A percentile compares a stretch with the other conserved stretches of the same genome.
These are phyloP conservation scores for Gadopsis bispinosus DNA, from an alignment of 2,797 vertebrate species.

Conservation along the genomic window DNA sequence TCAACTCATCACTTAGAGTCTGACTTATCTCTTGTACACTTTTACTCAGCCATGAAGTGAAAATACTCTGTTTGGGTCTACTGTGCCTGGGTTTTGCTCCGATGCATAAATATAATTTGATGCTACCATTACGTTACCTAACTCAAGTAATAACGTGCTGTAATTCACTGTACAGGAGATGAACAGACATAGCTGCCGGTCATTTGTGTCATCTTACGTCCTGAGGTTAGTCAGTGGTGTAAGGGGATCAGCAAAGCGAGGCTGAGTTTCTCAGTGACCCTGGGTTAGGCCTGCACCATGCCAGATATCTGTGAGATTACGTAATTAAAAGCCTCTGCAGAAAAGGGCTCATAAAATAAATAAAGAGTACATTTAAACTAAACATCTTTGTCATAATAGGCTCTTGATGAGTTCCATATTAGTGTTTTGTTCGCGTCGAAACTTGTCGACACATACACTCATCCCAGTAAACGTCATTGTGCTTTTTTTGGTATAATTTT, in stretches of 20 bases:
- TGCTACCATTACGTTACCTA: background rate
- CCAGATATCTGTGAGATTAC: background rate
- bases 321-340: background rate
- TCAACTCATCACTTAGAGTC: no score
- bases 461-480: no score
- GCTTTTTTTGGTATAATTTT: no score
- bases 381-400: no score
- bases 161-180: background rate
- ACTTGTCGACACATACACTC: no score
- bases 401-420: no score
- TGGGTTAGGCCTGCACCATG: background rate
- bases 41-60: no score
- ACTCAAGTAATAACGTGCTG: background rate
- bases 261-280: constrained; percentile 25
- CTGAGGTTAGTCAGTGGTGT: constrained; percentile 5
- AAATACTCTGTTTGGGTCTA: background rate
- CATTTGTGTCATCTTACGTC: constrained; percentile 16
- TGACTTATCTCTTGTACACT: no score
- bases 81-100: background rate
- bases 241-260: constrained; percentile 26
- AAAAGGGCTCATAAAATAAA: background rate
- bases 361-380: no score
- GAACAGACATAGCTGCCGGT: constrained; percentile 1
- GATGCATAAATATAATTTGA: background rate
- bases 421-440: no score